phyloP scores from a whole-genome alignment of 2,113 vertebrate species.

The Leptobrachium leishanense region DNA sequence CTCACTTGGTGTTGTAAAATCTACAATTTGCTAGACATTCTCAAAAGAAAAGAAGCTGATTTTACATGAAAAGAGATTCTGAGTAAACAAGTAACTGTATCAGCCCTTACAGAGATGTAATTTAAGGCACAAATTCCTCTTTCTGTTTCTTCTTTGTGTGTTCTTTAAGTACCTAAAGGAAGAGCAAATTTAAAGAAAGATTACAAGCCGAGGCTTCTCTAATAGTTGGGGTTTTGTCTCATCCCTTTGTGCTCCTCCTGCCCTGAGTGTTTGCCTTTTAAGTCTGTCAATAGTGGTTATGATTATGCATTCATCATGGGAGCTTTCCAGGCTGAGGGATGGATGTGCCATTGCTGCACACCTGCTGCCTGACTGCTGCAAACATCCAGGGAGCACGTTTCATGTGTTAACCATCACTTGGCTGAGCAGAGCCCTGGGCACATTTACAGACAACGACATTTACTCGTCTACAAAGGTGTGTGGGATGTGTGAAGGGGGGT shows the following conservation, averaged over 20 bases:
- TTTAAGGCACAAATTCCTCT: not conserved
- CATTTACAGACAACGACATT: too few relatives aligned
- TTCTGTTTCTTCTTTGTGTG: not conserved
- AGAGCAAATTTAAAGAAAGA: constrained; percentile 37
- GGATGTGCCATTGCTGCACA: not conserved
- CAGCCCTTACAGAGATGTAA: not conserved
- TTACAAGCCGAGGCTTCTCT: constrained; percentile 7
- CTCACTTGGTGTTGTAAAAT: too few relatives aligned
- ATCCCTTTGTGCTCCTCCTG: constrained; percentile 39
- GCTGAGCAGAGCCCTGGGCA: too few relatives aligned
- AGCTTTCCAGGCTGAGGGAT: not conserved
- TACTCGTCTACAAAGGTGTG: too few relatives aligned
- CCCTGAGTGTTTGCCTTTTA: constrained; percentile 27
- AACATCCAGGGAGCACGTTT: not conserved
- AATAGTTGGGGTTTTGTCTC: constrained; percentile 18
- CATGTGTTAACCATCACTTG: too few relatives aligned
- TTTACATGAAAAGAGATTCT: not conserved
- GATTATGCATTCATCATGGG: constrained; percentile 18
- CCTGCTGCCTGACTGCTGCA: not conserved
- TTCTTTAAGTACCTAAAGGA: constrained; percentile 41
- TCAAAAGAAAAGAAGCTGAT: not conserved
- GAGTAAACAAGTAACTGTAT: not conserved
- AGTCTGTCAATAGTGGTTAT: constrained; percentile 51
- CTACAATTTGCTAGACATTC: too few relatives aligned
- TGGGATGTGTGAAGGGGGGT: too few relatives aligned